These are phyloP conservation scores for Phalloptychus januarius DNA, from an alignment of 2,797 vertebrate species.

Conservation along the genomic window DNA sequence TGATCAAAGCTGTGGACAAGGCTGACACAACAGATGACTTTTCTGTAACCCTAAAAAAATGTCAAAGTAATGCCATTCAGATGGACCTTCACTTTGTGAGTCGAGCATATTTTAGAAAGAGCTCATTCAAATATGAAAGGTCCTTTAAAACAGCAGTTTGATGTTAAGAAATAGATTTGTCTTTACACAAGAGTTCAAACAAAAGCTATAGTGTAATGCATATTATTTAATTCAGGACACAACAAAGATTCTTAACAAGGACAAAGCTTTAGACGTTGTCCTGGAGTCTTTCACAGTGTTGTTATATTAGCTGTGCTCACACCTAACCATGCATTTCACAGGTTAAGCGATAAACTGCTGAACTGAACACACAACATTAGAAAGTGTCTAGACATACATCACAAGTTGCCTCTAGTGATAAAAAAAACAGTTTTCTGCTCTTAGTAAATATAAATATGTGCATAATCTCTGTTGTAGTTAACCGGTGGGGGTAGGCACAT, in stretches of 20 bases:
- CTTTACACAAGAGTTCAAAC: neutral
- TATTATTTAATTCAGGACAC: neutral
- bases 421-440: neutral
- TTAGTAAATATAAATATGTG: neutral
- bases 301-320: neutral
- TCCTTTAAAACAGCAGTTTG: neutral
- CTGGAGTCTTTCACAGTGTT: neutral
- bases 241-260: neutral
- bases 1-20: neutral
- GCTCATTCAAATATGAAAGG: neutral
- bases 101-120: neutral
- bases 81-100: neutral
- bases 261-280: neutral
- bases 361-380: neutral
- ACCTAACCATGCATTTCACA: neutral
- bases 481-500: neutral
- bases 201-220: neutral
- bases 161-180: neutral
- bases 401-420: neutral
- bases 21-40: neutral
- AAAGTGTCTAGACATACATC: neutral
- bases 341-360: neutral
- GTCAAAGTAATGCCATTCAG: neutral
- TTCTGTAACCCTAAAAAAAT: neutral
- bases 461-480: neutral